These are phyloP conservation scores for Limnephilus marmoratus DNA, from an alignment of 2,888 invertebrate genomes.

Conservation along the genomic window DNA sequence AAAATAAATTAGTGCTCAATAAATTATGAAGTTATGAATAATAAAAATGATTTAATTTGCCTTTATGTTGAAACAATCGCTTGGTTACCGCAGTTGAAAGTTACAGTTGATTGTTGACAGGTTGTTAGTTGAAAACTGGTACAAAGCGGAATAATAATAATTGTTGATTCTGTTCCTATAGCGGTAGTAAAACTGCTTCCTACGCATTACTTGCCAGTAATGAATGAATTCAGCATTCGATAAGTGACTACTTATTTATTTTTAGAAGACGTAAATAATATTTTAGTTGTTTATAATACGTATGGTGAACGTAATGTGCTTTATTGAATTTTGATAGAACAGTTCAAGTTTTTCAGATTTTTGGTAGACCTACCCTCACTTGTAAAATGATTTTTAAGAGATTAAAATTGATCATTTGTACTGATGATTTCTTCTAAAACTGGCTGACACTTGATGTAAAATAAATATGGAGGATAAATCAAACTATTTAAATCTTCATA, in stretches of 20 bases:
- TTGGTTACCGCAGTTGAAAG: neutral
- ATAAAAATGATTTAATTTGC: neutral
- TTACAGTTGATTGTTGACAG: conserved; percentile 4
- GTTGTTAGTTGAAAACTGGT: conserved; percentile 11
- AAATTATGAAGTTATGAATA: too few species aligned
- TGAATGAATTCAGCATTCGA: neutral
- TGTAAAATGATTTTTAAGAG: neutral
- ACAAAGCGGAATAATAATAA: neutral
- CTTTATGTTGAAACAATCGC: neutral
- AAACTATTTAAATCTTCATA: neutral
- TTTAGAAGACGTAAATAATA: neutral
- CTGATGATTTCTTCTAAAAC: neutral
- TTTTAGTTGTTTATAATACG: neutral
- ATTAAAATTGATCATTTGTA: neutral
- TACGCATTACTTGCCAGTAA: neutral
- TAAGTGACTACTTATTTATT: neutral
- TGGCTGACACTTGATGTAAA: neutral
- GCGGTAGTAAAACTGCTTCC: neutral
- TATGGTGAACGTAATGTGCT: too few species aligned
- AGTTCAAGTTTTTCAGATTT: neutral
- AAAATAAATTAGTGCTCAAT: too few species aligned
- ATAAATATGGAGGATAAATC: neutral
- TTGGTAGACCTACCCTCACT: neutral
- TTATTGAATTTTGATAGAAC: neutral
- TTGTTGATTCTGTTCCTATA: neutral